Conservation (phyloP, 2,113 vertebrate species). For the Paradoxurus hermaphroditus region DNA sequence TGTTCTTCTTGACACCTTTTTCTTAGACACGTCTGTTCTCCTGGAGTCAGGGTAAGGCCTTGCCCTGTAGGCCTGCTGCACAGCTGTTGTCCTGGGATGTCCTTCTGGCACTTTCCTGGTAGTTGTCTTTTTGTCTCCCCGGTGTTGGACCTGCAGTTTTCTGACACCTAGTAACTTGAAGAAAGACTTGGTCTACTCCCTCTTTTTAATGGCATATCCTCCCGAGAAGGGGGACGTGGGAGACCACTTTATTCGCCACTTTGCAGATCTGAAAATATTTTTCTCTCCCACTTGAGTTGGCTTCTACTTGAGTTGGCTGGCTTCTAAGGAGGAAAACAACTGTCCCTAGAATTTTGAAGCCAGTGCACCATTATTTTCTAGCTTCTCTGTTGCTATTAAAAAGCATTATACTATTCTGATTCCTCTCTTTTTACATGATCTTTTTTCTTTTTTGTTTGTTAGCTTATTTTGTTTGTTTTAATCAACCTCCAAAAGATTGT, state of each 20-base stretch:
- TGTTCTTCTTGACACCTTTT: neutral
- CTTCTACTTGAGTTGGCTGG: neutral
- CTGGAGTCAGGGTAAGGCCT: neutral
- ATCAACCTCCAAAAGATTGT: neutral
- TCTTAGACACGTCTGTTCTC: neutral
- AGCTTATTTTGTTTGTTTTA: neutral
- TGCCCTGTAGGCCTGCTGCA: no score
- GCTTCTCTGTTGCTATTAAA: neutral
- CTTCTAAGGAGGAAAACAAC: neutral
- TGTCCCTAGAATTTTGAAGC: neutral
- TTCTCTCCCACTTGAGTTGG: neutral
- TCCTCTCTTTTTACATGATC: neutral
- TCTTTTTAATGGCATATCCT: neutral
- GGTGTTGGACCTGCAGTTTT: neutral
- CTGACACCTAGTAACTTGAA: neutral
- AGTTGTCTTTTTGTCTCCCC: no score
- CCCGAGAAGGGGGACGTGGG: neutral
- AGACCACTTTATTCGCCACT: neutral
- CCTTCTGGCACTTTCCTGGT: neutral
- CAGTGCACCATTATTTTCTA: neutral
- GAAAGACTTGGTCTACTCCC: neutral
- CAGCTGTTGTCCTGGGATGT: neutral
- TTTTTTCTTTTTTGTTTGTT: neutral
- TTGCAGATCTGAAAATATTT: neutral
- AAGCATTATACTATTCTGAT: neutral